Evolutionary conservation across 2,113 vertebrate genomes (phyloP), one percentile per base, ranked within the genome.

Genomic region (Lampris megalopsis): DNA sequence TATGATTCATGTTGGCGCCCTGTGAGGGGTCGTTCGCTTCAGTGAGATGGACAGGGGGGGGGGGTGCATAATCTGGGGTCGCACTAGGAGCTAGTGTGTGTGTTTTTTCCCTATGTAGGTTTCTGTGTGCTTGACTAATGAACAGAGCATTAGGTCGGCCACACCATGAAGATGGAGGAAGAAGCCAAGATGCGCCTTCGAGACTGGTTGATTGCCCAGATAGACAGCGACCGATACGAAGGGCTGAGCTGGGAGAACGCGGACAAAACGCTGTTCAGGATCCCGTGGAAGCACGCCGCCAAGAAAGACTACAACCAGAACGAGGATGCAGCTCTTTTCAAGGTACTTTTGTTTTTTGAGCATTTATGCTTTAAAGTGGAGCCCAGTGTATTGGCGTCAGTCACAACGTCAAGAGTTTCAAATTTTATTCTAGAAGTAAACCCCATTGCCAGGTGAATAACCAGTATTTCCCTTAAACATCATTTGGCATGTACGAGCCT

Each of bases 201-300:
- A 67, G 95, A 96, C 77, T 97, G 96, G 96, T 91, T 97, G 50
- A 81, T 97, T 59, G 89, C 90, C 0, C 96, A 97, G 92, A 94
- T 97, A 66, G 95, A 98, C 71, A 96, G 96, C 50, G 94, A 93
- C 1, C 80, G 52, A 4, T 97, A 94, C 65, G 90, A 93, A 1
- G 96, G 97, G 3, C 91, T 98, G 70, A 80, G 86, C 84, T 98
- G 97, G 97, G 95, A 97, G 79, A 93, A 96, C 77, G 72, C 81
- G 11, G 88, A 84, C 50, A 94, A 93, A 71, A 95, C 87, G 1
- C 91, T 95, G 71, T 97, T 98, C 92, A 94, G 95, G 84, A 96
- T 97, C 78, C 97, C 96, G 13, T 97, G 96, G 96, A 98, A 98
- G 37, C 96, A 97, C 73, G 95, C 95, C 0, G 95, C 97, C 63